phyloP scores from a whole-genome alignment of 2,113 vertebrate genomes.

The Phalacrocorax brasilianus region DNA sequence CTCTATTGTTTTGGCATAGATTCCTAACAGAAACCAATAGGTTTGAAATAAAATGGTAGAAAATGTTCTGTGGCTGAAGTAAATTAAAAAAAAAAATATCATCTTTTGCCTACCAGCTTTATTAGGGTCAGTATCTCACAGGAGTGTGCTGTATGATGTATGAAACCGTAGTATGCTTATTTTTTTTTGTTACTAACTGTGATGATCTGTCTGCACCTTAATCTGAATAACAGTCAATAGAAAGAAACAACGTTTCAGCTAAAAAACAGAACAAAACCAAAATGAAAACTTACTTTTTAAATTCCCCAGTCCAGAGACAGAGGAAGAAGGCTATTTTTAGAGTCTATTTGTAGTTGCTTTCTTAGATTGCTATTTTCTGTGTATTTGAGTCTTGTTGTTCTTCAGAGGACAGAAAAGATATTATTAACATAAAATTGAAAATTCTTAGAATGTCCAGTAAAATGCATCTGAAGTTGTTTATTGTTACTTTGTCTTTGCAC shows the following conservation, averaged over 20 bases:
- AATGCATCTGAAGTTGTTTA: background rate
- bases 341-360: background rate
- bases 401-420: background rate
- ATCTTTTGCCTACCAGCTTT: background rate
- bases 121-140: background rate
- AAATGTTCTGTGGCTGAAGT: background rate
- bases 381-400: background rate
- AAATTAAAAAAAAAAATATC: background rate
- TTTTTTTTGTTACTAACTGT: background rate
- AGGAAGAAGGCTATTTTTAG: background rate
- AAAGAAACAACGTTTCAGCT: background rate
- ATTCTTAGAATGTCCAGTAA: background rate
- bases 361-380: background rate
- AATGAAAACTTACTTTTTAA: background rate
- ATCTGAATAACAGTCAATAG: background rate
- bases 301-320: background rate
- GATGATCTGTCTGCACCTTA: background rate
- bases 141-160: rapidly evolving
- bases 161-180: background rate
- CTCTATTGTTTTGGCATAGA: background rate
- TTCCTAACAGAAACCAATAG: background rate
- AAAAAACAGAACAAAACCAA: background rate
- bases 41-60: background rate
- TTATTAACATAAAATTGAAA: background rate
- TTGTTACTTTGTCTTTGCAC: background rate